These are phyloP conservation scores for Crotalus helleri DNA, from an alignment of 2,113 vertebrate genomes.

Conservation along the genomic window DNA sequence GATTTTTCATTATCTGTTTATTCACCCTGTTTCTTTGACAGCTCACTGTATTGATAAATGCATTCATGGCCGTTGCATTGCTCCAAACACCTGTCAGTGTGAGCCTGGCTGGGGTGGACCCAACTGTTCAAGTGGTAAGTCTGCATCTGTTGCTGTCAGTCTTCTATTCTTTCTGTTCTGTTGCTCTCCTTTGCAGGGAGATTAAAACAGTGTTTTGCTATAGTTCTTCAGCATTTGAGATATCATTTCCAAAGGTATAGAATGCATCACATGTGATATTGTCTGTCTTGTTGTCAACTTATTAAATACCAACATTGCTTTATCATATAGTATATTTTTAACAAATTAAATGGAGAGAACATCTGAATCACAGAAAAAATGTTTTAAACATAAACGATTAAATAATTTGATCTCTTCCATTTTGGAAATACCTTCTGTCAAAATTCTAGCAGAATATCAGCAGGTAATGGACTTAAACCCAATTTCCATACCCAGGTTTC, in stretches of 20 bases:
- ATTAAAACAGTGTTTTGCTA: not conserved
- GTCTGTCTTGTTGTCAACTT: conserved; percentile 17
- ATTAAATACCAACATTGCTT: not conserved
- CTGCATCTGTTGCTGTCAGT: conserved; percentile 81
- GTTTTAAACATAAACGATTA: no score
- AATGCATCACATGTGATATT: not conserved
- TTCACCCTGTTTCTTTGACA: conserved; percentile 66
- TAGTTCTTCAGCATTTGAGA: not conserved
- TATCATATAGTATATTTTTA: not conserved
- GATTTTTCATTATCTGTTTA: conserved; percentile 47
- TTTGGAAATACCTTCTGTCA: not conserved
- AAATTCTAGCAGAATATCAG: not conserved
- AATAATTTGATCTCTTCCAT: not conserved
- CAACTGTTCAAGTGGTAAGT: conserved; percentile 98
- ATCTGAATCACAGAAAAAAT: not conserved
- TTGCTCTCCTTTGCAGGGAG: conserved; percentile 38
- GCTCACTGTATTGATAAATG: conserved; percentile 94
- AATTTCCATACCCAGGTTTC: not conserved
- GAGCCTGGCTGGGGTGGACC: conserved; percentile 97
- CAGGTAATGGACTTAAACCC: not conserved
- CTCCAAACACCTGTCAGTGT: conserved; percentile 98
- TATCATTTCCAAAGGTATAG: not conserved
- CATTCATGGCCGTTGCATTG: conserved; percentile 90
- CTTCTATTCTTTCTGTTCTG: conserved; percentile 12
- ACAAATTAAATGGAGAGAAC: not conserved